Conservation (phyloP, 2,888 invertebrate genomes). For the Reticulitermes lucifugus region DNA sequence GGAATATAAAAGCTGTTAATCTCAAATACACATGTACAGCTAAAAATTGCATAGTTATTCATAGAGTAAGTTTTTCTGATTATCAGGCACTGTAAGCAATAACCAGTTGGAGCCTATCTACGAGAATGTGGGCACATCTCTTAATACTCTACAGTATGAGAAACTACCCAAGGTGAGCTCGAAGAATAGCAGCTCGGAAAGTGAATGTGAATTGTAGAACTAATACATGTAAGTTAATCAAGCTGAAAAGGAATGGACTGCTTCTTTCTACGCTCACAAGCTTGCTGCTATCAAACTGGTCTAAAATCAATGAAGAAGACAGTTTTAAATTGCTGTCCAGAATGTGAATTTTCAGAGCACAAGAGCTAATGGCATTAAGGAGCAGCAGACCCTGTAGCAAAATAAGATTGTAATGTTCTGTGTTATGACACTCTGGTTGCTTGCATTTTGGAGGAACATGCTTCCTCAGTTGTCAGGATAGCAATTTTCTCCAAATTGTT, state of each 20-base stretch:
- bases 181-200: slow-evolving; percentile 45
- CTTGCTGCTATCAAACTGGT: neutral
- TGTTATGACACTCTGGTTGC: no score
- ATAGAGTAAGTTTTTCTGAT: neutral
- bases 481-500: no score
- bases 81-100: neutral
- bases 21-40: no score
- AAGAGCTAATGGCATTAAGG: neutral
- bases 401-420: no score
- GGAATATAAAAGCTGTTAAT: no score
- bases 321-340: neutral
- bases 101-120: slow-evolving; percentile 46
- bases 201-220: slow-evolving; percentile 48
- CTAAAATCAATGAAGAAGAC: neutral
- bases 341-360: neutral
- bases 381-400: neutral
- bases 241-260: neutral
- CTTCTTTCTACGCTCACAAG: neutral
- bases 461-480: no score
- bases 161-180: slow-evolving; percentile 43
- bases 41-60: neutral
- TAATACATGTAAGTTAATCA: slow-evolving; percentile 36
- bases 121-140: slow-evolving; percentile 40
- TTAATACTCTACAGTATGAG: slow-evolving; percentile 25
- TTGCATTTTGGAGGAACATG: no score